A percentile compares a stretch with the other conserved stretches of the same genome.
phyloP scores from a whole-genome alignment of 2,113 vertebrate genomes.

The Pimephales promelas region DNA sequence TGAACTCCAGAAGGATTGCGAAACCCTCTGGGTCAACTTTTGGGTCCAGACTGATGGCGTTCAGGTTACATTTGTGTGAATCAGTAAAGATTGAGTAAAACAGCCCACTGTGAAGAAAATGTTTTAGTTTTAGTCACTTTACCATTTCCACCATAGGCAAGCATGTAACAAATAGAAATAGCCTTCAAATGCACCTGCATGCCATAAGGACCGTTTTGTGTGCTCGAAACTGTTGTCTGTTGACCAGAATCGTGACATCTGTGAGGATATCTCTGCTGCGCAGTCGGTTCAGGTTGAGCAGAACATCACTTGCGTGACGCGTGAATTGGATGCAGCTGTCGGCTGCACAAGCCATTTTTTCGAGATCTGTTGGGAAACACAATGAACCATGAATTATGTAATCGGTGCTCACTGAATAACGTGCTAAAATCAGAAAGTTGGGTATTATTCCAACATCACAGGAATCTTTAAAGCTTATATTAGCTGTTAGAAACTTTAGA shows the following conservation, averaged over 20 bases:
- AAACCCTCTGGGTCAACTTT: conserved; percentile 97
- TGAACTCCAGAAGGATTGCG: conserved; percentile 94
- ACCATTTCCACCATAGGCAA: not conserved
- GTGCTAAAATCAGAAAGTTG: conserved; percentile 8
- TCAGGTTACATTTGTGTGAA: conserved; percentile 96
- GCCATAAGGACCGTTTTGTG: conserved; percentile 99
- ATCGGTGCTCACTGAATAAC: not conserved
- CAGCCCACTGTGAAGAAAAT: conserved; percentile 82
- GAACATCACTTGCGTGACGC: conserved; percentile 93
- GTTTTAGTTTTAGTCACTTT: not conserved
- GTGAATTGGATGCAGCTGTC: conserved; percentile 99
- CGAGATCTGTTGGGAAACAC: conserved; percentile 66
- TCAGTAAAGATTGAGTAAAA: conserved; percentile 99
- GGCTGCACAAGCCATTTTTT: conserved; percentile 91
- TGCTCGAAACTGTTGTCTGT: conserved; percentile 93
- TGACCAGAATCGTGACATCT: conserved; percentile 93
- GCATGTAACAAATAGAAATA: not conserved
- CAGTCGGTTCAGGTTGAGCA: conserved; percentile 95
- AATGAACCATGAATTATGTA: not conserved
- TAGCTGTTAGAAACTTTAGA: conserved; percentile 3
- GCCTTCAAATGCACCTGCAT: conserved; percentile 85
- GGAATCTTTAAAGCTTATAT: conserved; percentile 5
- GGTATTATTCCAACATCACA: conserved; percentile 7
- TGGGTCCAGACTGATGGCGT: conserved; percentile 91
- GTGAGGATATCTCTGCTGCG: conserved; percentile 94